Evolutionary conservation across 2,113 vertebrate species (phyloP).

Genomic region (Neoarius graeffei): DNA sequence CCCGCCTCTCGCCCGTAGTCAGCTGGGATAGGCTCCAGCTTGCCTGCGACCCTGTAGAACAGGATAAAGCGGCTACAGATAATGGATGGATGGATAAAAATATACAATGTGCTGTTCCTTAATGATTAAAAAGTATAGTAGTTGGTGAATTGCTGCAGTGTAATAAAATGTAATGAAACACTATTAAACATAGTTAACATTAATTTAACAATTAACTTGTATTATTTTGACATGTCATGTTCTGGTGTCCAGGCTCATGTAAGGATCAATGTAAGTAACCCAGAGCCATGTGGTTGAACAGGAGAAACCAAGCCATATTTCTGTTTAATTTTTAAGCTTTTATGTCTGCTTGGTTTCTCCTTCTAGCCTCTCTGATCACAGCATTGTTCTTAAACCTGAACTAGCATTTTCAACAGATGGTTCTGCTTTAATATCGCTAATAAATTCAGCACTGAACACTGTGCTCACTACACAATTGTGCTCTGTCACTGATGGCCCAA

Average conservation of each 20-base stretch:
- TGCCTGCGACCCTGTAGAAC: too few relatives aligned
- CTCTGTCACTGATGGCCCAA: constrained; percentile 27
- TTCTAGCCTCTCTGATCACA: not conserved
- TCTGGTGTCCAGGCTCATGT: not conserved
- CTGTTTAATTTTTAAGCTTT: not conserved
- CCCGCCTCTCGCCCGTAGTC: too few relatives aligned
- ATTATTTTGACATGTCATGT: too few relatives aligned
- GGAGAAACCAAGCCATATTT: not conserved
- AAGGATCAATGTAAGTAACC: not conserved
- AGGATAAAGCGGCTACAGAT: too few relatives aligned
- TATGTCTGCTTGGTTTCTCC: not conserved
- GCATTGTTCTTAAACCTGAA: not conserved
- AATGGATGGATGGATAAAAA: too few relatives aligned
- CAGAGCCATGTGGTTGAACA: not conserved
- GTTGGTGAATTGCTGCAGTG: too few relatives aligned
- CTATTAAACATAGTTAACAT: too few relatives aligned
- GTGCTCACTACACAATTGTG: constrained; percentile 4
- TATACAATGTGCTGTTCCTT: too few relatives aligned
- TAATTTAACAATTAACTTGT: too few relatives aligned
- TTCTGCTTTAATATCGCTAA: constrained; percentile 22
- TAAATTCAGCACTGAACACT: constrained; percentile 10
- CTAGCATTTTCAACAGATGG: constrained; percentile 22
- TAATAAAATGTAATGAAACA: too few relatives aligned
- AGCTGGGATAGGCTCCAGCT: too few relatives aligned
- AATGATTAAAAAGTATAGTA: too few relatives aligned